Conservation (phyloP, 2,797 vertebrate species). For the Peromyscus eremicus region DNA sequence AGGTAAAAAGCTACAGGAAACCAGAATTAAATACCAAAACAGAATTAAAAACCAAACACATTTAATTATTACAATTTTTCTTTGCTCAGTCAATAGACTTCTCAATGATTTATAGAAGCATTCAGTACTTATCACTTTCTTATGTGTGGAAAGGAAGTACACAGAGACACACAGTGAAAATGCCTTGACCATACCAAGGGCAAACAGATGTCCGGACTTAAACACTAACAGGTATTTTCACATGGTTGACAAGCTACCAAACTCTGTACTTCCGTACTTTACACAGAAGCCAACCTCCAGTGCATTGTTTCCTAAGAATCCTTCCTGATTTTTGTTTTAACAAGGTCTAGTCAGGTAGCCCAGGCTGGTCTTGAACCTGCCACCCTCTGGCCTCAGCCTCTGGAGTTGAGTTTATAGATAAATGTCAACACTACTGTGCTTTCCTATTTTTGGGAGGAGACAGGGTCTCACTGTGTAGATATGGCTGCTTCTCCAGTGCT, state of each 20-base stretch:
- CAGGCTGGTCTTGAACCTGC: background rate
- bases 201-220: background rate
- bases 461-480: background rate
- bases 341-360: background rate
- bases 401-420: background rate
- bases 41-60: background rate
- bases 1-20: slow-evolving; percentile 93
- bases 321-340: background rate
- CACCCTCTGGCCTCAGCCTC: background rate
- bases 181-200: background rate
- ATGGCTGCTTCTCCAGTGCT: background rate
- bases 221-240: slow-evolving; percentile 55
- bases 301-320: background rate
- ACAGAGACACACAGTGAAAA: slow-evolving; percentile 26
- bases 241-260: background rate
- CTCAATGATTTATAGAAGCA: background rate
- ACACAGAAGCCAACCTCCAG: background rate
- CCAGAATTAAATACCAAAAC: background rate
- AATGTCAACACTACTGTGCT: background rate
- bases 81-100: background rate
- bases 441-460: background rate
- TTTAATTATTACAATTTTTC: slow-evolving; percentile 35
- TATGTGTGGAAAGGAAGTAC: slow-evolving; percentile 51
- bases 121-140: slow-evolving; percentile 36
- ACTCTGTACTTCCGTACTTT: slow-evolving; percentile 22